These are phyloP conservation scores for Microtus pennsylvanicus DNA, from an alignment of 2,113 vertebrate species.

Conservation along the genomic window DNA sequence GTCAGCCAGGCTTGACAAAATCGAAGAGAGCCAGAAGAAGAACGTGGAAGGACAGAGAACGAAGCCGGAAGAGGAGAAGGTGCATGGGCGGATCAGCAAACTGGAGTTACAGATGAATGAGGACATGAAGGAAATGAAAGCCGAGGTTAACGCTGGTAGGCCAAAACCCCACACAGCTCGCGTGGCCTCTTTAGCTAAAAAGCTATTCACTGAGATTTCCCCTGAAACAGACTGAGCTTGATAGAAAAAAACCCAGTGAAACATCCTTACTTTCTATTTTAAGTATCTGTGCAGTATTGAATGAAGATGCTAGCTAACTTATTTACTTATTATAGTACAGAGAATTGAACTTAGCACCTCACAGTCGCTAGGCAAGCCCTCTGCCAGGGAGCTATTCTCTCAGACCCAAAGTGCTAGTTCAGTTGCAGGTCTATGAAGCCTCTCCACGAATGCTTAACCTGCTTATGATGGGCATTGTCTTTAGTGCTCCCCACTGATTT, in stretches of 20 bases:
- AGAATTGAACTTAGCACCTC: background rate
- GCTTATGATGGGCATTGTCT: background rate
- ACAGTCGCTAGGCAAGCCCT: background rate
- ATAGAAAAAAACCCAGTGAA: background rate
- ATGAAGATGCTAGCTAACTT: background rate
- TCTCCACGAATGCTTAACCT: background rate
- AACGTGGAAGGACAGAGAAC: constrained; percentile 75
- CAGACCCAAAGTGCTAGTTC: background rate
- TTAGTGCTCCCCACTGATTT: background rate
- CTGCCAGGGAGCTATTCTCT: background rate
- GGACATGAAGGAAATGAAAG: constrained; percentile 88
- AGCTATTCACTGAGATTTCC: background rate
- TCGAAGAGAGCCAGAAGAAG: constrained; percentile 88
- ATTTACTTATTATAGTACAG: background rate
- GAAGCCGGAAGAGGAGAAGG: constrained; percentile 85
- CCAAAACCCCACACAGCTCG: background rate
- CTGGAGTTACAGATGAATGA: constrained; percentile 86
- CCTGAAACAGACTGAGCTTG: background rate
- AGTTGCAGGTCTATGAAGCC: background rate
- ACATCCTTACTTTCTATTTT: background rate
- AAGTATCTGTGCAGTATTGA: background rate
- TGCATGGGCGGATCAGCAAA: constrained; percentile 85
- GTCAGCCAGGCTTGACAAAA: constrained; percentile 87
- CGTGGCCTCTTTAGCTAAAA: background rate
- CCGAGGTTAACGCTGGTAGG: constrained; percentile 89